Percentiles rank a stretch among this genome's conserved stretches.
Evolutionary conservation across 2,113 vertebrate genomes (phyloP).

Genomic region (Passerina amoena): DNA sequence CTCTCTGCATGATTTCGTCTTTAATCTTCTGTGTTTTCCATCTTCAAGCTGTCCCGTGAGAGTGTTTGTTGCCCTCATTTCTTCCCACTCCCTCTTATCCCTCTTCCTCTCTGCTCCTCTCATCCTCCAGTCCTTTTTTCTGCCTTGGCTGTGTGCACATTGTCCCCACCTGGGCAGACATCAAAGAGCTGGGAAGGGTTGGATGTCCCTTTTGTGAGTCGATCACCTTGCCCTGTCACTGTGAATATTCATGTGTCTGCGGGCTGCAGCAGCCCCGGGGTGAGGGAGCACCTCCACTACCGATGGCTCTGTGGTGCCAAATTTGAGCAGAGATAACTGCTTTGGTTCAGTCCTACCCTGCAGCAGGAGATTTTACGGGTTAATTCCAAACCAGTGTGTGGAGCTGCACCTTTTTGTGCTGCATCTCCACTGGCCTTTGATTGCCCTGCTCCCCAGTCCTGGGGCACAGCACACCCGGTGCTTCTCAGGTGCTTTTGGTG

Average conservation of each 20-base stretch:
- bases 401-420: neutral
- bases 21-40: neutral
- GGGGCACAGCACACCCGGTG: neutral
- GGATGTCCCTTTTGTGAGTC: neutral
- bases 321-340: neutral
- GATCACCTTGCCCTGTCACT: conserved; percentile 15
- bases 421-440: neutral
- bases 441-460: neutral
- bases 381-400: neutral
- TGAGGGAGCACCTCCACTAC: neutral
- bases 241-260: conserved; percentile 3
- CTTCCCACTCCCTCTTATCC: neutral
- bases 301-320: neutral
- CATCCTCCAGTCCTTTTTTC: neutral
- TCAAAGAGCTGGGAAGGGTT: neutral
- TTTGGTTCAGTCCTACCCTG: neutral
- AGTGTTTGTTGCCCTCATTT: neutral
- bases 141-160: neutral
- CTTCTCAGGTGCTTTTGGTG: neutral
- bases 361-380: conserved; percentile 41
- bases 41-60: neutral
- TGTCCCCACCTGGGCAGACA: conserved; percentile 11
- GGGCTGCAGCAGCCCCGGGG: conserved; percentile 17
- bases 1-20: neutral
- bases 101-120: neutral